phyloP scores from a whole-genome alignment of 1,140 invertebrate species.

The Hydropsyche tenuis region DNA sequence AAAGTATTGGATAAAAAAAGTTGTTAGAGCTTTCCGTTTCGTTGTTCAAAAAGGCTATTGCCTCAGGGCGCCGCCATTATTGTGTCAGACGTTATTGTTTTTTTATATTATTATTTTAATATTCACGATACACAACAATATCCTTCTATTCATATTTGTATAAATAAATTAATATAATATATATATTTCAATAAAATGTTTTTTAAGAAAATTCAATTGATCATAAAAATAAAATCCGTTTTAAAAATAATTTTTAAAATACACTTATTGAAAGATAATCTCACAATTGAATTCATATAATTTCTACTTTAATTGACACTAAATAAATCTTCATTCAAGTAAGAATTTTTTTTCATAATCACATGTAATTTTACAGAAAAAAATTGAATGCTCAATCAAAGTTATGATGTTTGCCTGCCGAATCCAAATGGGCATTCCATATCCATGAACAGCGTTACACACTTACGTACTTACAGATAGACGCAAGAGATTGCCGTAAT shows the following conservation, averaged over 20 bases:
- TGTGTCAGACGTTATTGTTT: slow-evolving; percentile 43
- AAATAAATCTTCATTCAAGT: too few species aligned
- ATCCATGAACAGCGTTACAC: background rate
- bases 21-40: slow-evolving; percentile 33
- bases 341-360: too few species aligned
- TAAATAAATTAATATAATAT: background rate
- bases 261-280: too few species aligned
- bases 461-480: background rate
- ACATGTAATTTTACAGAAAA: too few species aligned
- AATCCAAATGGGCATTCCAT: slow-evolving; percentile 2
- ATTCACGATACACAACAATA: slow-evolving; percentile 11
- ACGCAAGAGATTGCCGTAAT: slow-evolving; percentile 25
- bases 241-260: too few species aligned
- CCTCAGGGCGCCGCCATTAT: slow-evolving; percentile 43
- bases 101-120: slow-evolving; percentile 33
- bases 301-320: too few species aligned
- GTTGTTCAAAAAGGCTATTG: slow-evolving; percentile 38
- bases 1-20: slow-evolving; percentile 28
- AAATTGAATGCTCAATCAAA: background rate
- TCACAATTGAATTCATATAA: too few species aligned
- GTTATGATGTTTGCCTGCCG: background rate
- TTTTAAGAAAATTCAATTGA: too few species aligned
- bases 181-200: too few species aligned
- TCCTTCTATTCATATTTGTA: background rate
- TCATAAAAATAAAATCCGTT: too few species aligned